phyloP scores from a whole-genome alignment of 2,888 invertebrate species.

The Cataglyphis livida region DNA sequence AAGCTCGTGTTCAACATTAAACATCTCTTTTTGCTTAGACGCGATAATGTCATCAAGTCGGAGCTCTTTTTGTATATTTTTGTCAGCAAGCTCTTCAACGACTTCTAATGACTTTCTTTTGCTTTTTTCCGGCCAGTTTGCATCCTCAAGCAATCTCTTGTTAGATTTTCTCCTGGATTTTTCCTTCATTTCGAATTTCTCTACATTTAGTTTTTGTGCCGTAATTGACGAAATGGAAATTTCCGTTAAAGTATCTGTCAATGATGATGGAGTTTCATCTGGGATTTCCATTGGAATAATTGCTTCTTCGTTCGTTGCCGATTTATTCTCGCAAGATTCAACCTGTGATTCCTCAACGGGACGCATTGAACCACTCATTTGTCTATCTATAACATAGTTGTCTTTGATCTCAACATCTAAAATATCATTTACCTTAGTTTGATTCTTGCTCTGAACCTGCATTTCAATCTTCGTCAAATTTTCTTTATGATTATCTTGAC shows the following conservation, averaged over 20 bases:
- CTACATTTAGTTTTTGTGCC: not conserved
- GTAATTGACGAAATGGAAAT: not conserved
- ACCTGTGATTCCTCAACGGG: not conserved
- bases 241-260: not conserved
- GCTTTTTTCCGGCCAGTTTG: conserved; percentile 74
- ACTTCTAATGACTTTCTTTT: conserved; percentile 75
- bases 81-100: conserved; percentile 64
- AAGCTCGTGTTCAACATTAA: conserved; percentile 11
- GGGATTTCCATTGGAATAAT: not conserved
- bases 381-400: not conserved
- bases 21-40: conserved; percentile 64
- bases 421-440: not conserved
- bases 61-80: conserved; percentile 72
- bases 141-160: conserved; percentile 78
- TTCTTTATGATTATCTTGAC: not conserved
- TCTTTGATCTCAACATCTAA: conserved; percentile 1
- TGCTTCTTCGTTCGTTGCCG: conserved; percentile 18
- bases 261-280: not conserved
- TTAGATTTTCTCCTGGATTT: conserved; percentile 69
- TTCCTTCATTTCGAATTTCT: not conserved
- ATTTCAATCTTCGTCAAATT: not conserved
- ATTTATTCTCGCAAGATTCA: conserved; percentile 17
- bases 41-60: conserved; percentile 77
- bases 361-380: not conserved
- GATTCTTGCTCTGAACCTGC: conserved; percentile 12